phyloP scores from a whole-genome alignment of 2,113 vertebrate genomes.

The Montifringilla adamsi region DNA sequence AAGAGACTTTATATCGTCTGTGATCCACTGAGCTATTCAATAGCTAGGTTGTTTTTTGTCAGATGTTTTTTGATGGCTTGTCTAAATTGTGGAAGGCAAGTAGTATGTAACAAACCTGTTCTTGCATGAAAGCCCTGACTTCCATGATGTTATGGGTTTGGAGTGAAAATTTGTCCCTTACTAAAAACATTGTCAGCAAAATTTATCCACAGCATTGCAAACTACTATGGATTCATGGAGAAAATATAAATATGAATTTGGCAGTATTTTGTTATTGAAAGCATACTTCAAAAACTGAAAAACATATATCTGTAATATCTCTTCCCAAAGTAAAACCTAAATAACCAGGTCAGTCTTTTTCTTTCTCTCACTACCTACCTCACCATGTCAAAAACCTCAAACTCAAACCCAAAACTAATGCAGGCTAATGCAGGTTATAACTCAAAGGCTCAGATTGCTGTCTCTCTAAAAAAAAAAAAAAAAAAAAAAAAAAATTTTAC shows the following conservation, averaged over 20 bases:
- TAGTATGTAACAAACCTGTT: neutral
- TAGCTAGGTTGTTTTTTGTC: neutral
- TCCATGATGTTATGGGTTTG: neutral
- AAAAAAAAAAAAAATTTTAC: neutral
- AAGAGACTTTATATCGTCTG: neutral
- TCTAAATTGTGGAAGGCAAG: neutral
- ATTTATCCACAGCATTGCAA: neutral
- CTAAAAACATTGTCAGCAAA: neutral
- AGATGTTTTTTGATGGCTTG: neutral
- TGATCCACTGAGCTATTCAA: neutral
- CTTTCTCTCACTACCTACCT: neutral
- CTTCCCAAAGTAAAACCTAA: too few relatives aligned
- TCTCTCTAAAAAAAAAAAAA: neutral
- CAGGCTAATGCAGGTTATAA: neutral
- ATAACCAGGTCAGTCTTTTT: neutral
- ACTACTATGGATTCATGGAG: neutral
- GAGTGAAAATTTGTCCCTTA: neutral
- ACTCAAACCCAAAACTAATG: neutral
- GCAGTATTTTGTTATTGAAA: neutral
- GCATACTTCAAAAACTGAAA: neutral
- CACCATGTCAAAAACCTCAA: neutral
- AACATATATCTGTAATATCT: accelerated
- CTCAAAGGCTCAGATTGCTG: neutral
- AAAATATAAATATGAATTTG: neutral
- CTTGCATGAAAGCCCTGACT: neutral